These are phyloP conservation scores for Drosophila micromelanica DNA, from an alignment of 1,140 invertebrate species.

Conservation along the genomic window DNA sequence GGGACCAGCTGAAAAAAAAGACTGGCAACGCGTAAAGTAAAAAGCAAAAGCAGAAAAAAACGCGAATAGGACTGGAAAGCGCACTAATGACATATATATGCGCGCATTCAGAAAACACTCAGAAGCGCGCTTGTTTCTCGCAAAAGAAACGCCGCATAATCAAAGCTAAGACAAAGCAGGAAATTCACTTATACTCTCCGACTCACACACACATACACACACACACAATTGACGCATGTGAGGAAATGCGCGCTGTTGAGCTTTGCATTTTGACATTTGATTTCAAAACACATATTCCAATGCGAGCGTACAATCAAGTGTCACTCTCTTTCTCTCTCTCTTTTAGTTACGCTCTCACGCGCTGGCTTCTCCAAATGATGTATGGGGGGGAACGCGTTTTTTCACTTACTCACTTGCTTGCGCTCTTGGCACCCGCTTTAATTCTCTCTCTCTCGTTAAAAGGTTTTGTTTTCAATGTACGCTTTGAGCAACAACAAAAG, in stretches of 20 bases:
- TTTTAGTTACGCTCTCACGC: conserved; percentile 18
- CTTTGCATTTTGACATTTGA: conserved; percentile 78
- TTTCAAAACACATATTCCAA: conserved; percentile 80
- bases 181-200: conserved; percentile 71
- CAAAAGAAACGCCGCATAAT: conserved; percentile 72
- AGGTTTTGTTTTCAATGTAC: conserved; percentile 22
- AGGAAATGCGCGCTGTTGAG: conserved; percentile 77
- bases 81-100: conserved; percentile 84
- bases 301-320: conserved; percentile 24
- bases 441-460: neutral
- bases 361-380: conserved; percentile 32
- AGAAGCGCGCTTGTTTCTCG: conserved; percentile 49
- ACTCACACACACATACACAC: conserved; percentile 36
- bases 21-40: conserved; percentile 12
- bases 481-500: conserved; percentile 35
- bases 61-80: conserved; percentile 71
- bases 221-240: conserved; percentile 26
- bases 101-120: conserved; percentile 67
- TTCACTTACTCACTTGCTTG: no score
- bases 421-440: no score
- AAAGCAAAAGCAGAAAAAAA: conserved; percentile 25
- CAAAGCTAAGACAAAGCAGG: conserved; percentile 70
- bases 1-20: conserved; percentile 54
- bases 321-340: neutral
- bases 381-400: neutral